These are phyloP conservation scores for Drosophila pallidifrons DNA, from an alignment of 1,140 invertebrate genomes.

Conservation along the genomic window DNA sequence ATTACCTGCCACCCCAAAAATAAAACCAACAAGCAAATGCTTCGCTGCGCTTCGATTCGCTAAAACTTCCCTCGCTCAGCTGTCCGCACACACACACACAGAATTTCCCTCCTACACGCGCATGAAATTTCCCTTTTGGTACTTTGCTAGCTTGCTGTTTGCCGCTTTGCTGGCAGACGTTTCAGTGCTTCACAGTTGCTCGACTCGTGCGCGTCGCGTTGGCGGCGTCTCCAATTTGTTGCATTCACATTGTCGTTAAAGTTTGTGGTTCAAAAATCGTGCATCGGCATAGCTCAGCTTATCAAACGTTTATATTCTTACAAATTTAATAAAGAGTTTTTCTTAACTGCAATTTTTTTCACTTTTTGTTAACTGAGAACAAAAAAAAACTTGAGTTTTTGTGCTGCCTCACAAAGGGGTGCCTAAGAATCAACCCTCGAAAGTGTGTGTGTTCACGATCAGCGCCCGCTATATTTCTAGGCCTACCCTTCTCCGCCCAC, in stretches of 20 bases:
- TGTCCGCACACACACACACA: slow-evolving; percentile 22
- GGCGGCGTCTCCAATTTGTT: slow-evolving; percentile 15
- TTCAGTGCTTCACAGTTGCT: slow-evolving; percentile 55
- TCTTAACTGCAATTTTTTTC: slow-evolving; percentile 3
- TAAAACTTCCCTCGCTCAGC: slow-evolving; percentile 58
- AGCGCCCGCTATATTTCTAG: slow-evolving; percentile 18
- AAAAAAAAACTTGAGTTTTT: background rate
- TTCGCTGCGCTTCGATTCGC: slow-evolving; percentile 36
- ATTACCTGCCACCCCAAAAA: slow-evolving; percentile 59
- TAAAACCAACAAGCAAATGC: slow-evolving; percentile 24
- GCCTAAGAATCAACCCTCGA: slow-evolving; percentile 36
- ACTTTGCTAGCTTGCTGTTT: slow-evolving; percentile 31
- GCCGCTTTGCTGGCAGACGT: slow-evolving; percentile 23
- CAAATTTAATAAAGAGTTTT: slow-evolving; percentile 5
- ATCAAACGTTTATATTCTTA: background rate
- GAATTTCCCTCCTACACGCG: slow-evolving; percentile 38
- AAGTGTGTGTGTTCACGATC: slow-evolving; percentile 33
- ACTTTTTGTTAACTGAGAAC: slow-evolving; percentile 8
- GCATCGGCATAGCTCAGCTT: background rate
- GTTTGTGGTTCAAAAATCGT: background rate
- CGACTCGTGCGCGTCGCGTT: slow-evolving; percentile 46
- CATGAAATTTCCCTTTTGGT: slow-evolving; percentile 49
- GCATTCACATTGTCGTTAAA: background rate
- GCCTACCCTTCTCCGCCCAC: slow-evolving; percentile 29
- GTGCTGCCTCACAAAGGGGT: background rate